Conservation (phyloP, 2,888 invertebrate genomes). For the Elysia crispata region DNA sequence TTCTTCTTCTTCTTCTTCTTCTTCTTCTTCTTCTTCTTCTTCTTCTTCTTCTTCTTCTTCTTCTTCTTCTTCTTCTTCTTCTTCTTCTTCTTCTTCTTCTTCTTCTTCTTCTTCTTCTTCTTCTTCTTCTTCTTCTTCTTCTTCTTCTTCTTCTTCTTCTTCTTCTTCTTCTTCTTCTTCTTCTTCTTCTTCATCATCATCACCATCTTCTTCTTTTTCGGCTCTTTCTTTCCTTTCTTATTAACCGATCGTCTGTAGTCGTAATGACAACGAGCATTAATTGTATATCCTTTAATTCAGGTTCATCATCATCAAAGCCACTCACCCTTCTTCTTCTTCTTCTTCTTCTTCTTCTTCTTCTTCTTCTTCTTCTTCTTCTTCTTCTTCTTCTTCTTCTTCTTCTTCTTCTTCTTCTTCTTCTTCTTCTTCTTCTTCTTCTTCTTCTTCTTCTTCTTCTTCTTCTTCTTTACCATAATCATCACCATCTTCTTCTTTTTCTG, state of each 20-base stretch:
- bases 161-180: constrained; percentile 25
- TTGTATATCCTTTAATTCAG: background rate
- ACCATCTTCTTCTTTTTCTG: constrained; percentile 2
- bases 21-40: background rate
- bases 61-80: background rate
- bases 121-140: constrained; percentile 29
- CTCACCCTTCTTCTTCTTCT: background rate
- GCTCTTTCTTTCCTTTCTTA: background rate
- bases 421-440: constrained; percentile 3
- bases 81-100: background rate
- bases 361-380: background rate
- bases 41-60: background rate
- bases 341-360: constrained; percentile 20
- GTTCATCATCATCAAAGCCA: background rate
- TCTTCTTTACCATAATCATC: background rate
- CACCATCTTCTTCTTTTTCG: constrained; percentile 9
- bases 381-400: too few species aligned
- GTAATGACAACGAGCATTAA: background rate
- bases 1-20: background rate
- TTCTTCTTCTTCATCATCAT: constrained; percentile 23
- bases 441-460: constrained; percentile 20
- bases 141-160: constrained; percentile 29
- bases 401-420: background rate
- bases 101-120: constrained; percentile 14
- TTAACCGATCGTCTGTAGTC: too few species aligned